Evolutionary conservation across 2,888 invertebrate genomes (phyloP).

Genomic region (Aporophyla lueneburgensis): DNA sequence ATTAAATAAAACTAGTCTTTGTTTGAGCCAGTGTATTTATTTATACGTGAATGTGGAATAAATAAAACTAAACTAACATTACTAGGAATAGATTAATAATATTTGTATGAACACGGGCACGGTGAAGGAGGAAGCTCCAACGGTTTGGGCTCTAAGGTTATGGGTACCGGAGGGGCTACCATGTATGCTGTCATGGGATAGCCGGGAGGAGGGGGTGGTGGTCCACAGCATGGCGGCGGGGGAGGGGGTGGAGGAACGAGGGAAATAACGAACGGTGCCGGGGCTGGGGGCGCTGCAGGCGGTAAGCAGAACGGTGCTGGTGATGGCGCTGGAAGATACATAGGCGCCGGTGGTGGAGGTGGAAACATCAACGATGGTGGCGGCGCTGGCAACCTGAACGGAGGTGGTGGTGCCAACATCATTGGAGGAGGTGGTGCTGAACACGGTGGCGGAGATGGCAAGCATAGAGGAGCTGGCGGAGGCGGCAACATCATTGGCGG

Average conservation of each 20-base stretch:
- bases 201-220: constrained; percentile 75
- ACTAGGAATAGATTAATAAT: constrained; percentile 50
- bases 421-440: constrained; percentile 55
- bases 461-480: constrained; percentile 59
- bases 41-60: constrained; percentile 54
- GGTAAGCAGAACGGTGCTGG: constrained; percentile 62
- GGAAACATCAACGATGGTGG: constrained; percentile 59
- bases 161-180: constrained; percentile 83
- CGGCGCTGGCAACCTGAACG: constrained; percentile 48
- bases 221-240: constrained; percentile 62
- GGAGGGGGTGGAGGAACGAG: constrained; percentile 76
- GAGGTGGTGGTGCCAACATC: constrained; percentile 57
- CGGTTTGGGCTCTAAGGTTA: constrained; percentile 83
- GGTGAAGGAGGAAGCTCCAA: constrained; percentile 65
- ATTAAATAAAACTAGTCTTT: constrained; percentile 49
- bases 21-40: constrained; percentile 50
- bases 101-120: constrained; percentile 69
- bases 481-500: constrained; percentile 58
- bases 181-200: constrained; percentile 85
- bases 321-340: constrained; percentile 49
- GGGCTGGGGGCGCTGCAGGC: constrained; percentile 63
- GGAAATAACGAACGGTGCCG: constrained; percentile 77
- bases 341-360: constrained; percentile 50
- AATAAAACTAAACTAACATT: constrained; percentile 61
- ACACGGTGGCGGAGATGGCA: constrained; percentile 51